A percentile compares a stretch with the other conserved stretches of the same genome.
Evolutionary conservation across 2,888 invertebrate genomes (phyloP).

Genomic region (Tetranychus truncatus): DNA sequence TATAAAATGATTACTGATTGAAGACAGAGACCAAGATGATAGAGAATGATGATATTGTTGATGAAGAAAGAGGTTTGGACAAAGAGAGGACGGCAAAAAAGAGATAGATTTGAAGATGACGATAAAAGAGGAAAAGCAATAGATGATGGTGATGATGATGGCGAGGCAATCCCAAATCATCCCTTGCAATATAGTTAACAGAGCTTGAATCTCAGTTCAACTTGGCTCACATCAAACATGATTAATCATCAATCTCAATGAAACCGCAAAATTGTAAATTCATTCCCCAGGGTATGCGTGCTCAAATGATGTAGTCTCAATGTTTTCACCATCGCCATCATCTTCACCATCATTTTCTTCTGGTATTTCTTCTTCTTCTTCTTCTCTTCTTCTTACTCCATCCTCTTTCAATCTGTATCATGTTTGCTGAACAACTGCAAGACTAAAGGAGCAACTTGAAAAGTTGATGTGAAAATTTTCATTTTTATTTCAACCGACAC

Average conservation of each 20-base stretch:
- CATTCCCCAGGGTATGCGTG: slow-evolving; percentile 4
- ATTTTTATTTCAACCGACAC: too few relatives aligned
- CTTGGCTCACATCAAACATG: background rate
- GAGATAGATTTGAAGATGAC: background rate
- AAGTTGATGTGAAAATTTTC: background rate
- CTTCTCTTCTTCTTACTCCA: background rate
- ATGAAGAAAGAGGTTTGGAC: background rate
- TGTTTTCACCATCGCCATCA: background rate
- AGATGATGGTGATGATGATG: background rate
- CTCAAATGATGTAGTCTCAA: background rate
- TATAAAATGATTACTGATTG: slow-evolving; percentile 3
- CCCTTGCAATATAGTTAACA: background rate
- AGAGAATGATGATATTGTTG: background rate
- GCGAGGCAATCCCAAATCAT: background rate
- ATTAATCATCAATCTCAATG: slow-evolving; percentile 6
- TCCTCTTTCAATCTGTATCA: background rate
- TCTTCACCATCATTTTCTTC: background rate
- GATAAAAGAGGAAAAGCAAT: background rate
- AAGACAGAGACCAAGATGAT: background rate
- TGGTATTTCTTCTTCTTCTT: background rate
- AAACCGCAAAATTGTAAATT: slow-evolving; percentile 9
- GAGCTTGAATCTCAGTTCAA: background rate
- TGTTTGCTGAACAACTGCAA: background rate
- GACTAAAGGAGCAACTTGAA: background rate
- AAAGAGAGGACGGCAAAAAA: background rate